Base-by-base conservation (phyloP, 2,797 vertebrate species). In the Acipenser ruthenus region DNA sequence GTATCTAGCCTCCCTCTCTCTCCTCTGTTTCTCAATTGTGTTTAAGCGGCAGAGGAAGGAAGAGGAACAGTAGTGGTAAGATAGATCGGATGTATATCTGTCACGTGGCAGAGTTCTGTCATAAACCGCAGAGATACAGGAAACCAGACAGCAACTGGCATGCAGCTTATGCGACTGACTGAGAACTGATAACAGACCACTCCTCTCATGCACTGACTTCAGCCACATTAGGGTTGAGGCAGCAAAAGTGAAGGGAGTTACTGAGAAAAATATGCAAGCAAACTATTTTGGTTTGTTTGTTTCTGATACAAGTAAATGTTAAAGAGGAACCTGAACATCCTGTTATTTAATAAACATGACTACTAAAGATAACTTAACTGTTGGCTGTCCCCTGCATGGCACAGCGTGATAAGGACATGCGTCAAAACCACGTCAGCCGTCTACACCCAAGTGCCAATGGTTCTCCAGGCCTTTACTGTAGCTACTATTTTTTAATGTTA, bases 31-130 rank as follows among this genome's bases (percentile, higher is more conserved):
- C 37, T 37, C 37, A 37, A 37, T 4, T 37, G 37, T 37, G 37
- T 37, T 37, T 37, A 37, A 37, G 37, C 3, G 66, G 67, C 63
- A 51, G 51, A 47, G 37, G 55, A 69, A 73, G 79, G 79, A 84
- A 84, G 77, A 72, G 50, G 52, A 68, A 68, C 49, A 67, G 79
- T 75, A 75, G 78, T 74, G 63, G 73, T 66, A 75, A 77, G 72
- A 79, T 76, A 63, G 76, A 80, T 79, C 65, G 62, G 78, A 81
- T 75, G 68, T 52, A 62, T 65, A 63, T 62, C 56, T 63, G 75
- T 75, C 69, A 76, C 73, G 80, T 75, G 71, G 70, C 69, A 71
- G 63, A 68, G 65, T 68, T 77, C 67, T 71, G 65, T 73, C 70
- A 73, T 61, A 71, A 72, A 80, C 77, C 74, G 70, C 72, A 77